Percentiles rank a stretch among this genome's conserved stretches.
Conservation (phyloP, 2,113 vertebrate genomes). For the Odobenus rosmarus region DNA sequence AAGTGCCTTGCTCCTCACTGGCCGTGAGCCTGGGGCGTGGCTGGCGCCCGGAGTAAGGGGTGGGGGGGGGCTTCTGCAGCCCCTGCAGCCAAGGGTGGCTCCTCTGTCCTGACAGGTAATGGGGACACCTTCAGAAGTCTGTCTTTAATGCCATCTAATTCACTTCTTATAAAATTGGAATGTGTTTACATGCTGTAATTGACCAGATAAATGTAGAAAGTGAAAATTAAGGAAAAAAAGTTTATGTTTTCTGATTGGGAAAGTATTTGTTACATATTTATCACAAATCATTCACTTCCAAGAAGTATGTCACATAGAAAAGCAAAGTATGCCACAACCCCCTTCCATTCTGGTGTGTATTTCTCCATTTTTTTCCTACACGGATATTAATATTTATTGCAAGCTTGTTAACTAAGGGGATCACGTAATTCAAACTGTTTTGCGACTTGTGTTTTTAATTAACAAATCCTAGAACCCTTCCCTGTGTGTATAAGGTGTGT, state of each 20-base stretch:
- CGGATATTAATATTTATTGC: accelerated
- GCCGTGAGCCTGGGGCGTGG: accelerated
- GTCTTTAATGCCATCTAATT: background rate
- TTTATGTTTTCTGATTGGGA: background rate
- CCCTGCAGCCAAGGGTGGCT: background rate
- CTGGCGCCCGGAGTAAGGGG: accelerated
- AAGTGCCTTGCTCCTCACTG: background rate
- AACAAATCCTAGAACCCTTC: accelerated
- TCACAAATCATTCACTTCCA: background rate
- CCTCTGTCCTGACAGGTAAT: accelerated
- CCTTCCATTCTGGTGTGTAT: accelerated
- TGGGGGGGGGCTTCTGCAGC: accelerated
- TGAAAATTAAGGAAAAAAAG: background rate
- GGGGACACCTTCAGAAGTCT: background rate
- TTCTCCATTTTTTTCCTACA: background rate
- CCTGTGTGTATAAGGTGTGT: accelerated
- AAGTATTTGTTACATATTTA: background rate
- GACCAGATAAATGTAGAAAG: background rate
- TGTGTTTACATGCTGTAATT: background rate
- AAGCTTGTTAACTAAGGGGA: accelerated
- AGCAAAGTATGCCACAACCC: accelerated
- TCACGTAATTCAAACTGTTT: too few relatives aligned
- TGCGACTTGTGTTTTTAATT: background rate
- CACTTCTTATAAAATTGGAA: background rate
- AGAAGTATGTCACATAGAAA: background rate